Evolutionary conservation across 2,113 vertebrate species (phyloP), one percentile per base, ranked within the genome.

Genomic region (Rutilus rutilus): DNA sequence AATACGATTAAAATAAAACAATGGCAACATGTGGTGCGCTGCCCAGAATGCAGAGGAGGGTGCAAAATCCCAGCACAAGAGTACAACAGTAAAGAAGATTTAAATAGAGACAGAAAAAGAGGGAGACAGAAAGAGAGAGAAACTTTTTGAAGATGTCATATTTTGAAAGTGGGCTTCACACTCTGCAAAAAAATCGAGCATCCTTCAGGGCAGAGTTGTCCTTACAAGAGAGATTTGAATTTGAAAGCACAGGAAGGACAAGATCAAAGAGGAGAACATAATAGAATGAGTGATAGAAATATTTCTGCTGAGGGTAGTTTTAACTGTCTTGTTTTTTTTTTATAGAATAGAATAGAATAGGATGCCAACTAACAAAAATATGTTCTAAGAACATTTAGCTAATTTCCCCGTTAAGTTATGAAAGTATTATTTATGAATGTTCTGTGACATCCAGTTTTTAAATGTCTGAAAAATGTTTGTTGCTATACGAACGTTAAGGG

Each of bases 41-140:
- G 65, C 64, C 33, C 65, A 69, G 81, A 83, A 83, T 73, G 81
- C 81, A 83, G 67, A 83, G 81, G 81, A 73, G 30, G 64, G 30
- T 73, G 50, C 6, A 57, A 73, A 83, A 71, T 71, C 47, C 65
- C 11, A 57, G 62, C 5, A 11, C 54, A 42, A 42, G 8, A 52
- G 19, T 78, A 33, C 52, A 39, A 42, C n/a, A 80, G 39, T 47
- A 45, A 81, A 83, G 50, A 83, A 50, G 50, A 83, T 83, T 73
- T 83, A 42, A 54, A 57, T 30, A 54, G 12, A 36, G 65, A 57
- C 1, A 21, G 17, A 54, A 52, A 52, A 54, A 54, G 21, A 25
- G 30, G 19, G 21, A 73, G 27, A 4, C 25, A 25, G 57, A 39
- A 5, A 67, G 21, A 19, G 77, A 78, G 30, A n/a, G 25, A 9